Evolutionary conservation across 2,888 invertebrate genomes (phyloP), one percentile per base, ranked within the genome.

Genomic region (Aphodius sticticus): DNA sequence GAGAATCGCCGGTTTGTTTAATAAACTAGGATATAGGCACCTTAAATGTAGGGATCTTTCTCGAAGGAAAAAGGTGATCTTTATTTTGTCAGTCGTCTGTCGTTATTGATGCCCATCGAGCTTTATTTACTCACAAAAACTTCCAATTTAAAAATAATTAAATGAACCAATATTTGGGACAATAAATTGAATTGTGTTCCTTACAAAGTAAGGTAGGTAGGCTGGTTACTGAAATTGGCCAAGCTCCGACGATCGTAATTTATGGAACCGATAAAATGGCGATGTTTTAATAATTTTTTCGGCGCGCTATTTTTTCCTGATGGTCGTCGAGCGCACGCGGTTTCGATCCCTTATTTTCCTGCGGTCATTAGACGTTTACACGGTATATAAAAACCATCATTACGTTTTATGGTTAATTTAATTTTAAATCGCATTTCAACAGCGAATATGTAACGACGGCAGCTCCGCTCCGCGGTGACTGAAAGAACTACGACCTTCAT

Each of bases 381-480:
- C 53, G 53, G 53, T 53, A 53, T 53, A 53, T 53, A 53, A 53
- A 53, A 53, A 53, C 53, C 53, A 53, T 53, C 53, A 53, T 53
- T 53, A 53, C 53, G 53, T 53, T 53, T 53, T 53, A 53, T 53
- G 53, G 53, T 53, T 53, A 53, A 53, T 53, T 53, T 53, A 53
- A 53, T 53, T 53, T 53, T 53, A 53, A 53, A 53, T 53, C 53
- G 53, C 12, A 53, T 53, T 53, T 53, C 53, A 53, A 53, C 53
- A 53, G 53, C 53, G 53, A 2, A 53, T 53, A 53, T 53, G 53
- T 53, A 53, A 53, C 53, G 53, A 53, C 53, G 53, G 53, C 53
- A 53, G 53, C 53, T 7, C 53, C 53, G 53, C 12, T 9, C 53
- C 7, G 9, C 53, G 53, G 53, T 2, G 2, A 1, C 53, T 53